A percentile compares a stretch with the other conserved stretches of the same genome.
Evolutionary conservation across 1,140 invertebrate species (phyloP).

Genomic region (Heliothis subflexa): DNA sequence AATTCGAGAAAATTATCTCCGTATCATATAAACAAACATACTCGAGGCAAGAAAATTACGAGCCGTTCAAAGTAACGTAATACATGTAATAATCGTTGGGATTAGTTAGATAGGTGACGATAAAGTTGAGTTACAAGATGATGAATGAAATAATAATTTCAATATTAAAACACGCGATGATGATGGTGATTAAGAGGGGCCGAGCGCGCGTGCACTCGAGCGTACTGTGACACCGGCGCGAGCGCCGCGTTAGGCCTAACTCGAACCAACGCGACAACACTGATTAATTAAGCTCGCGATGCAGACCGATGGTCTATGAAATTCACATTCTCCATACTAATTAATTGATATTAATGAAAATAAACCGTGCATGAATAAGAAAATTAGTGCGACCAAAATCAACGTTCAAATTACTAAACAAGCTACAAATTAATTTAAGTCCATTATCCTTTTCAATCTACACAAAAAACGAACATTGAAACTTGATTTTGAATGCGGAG

Average conservation of each 20-base stretch:
- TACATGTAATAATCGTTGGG: constrained; percentile 79
- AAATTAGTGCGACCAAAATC: constrained; percentile 47
- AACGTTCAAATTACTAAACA: constrained; percentile 58
- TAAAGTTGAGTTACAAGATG: constrained; percentile 72
- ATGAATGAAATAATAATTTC: constrained; percentile 81
- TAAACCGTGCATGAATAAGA: constrained; percentile 39
- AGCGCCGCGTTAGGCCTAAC: constrained; percentile 77
- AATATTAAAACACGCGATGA: constrained; percentile 72
- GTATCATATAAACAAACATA: constrained; percentile 76
- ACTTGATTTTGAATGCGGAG: constrained; percentile 72
- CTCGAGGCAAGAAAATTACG: constrained; percentile 66
- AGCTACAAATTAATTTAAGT: constrained; percentile 66
- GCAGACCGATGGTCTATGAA: constrained; percentile 69
- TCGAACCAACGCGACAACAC: constrained; percentile 65
- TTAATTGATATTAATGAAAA: constrained; percentile 33
- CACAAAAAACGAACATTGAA: constrained; percentile 66
- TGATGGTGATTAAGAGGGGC: constrained; percentile 66
- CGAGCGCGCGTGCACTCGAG: constrained; percentile 63
- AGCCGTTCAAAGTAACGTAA: constrained; percentile 77
- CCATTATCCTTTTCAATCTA: constrained; percentile 59
- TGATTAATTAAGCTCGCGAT: constrained; percentile 74
- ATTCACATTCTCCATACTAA: constrained; percentile 48
- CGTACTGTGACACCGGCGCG: constrained; percentile 64
- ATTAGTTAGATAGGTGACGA: constrained; percentile 76
- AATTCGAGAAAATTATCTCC: constrained; percentile 64